phyloP scores from a whole-genome alignment of 92 coral and sea anemone species.

The Phenganax marumi region DNA sequence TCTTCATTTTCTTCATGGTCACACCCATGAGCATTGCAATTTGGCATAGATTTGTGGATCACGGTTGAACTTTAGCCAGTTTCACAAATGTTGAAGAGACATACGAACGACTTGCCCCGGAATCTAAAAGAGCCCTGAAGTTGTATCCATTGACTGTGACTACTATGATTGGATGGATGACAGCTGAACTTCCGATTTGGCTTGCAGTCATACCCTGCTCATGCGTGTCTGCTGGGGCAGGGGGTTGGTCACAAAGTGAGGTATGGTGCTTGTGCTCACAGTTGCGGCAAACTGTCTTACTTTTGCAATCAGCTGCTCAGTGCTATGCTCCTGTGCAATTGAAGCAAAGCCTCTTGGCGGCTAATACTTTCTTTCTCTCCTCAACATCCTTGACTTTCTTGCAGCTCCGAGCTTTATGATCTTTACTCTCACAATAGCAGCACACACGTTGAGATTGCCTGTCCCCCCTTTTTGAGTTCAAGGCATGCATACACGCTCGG shows the following conservation, averaged over 20 bases:
- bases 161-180: too few relatives aligned
- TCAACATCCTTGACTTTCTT: constrained; percentile 5
- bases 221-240: background rate
- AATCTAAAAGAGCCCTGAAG: constrained; percentile 61
- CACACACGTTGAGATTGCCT: background rate
- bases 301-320: background rate
- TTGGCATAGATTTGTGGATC: constrained; percentile 50
- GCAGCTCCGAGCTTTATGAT: background rate
- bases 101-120: constrained; percentile 71
- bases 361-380: background rate
- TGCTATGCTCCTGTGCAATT: background rate
- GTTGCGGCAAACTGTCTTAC: background rate
- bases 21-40: constrained; percentile 69
- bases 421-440: background rate
- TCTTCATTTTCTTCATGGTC: constrained; percentile 61
- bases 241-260: background rate
- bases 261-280: background rate
- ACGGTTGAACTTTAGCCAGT: constrained; percentile 55
- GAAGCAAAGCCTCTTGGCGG: background rate
- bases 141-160: constrained; percentile 37
- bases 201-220: too few relatives aligned
- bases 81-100: constrained; percentile 59
- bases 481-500: background rate
- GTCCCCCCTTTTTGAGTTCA: background rate
- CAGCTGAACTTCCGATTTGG: too few relatives aligned